Percentiles rank a stretch among this genome's conserved stretches.
Evolutionary conservation across 2,113 vertebrate species (phyloP).

Genomic region (Bubo scandiacus): DNA sequence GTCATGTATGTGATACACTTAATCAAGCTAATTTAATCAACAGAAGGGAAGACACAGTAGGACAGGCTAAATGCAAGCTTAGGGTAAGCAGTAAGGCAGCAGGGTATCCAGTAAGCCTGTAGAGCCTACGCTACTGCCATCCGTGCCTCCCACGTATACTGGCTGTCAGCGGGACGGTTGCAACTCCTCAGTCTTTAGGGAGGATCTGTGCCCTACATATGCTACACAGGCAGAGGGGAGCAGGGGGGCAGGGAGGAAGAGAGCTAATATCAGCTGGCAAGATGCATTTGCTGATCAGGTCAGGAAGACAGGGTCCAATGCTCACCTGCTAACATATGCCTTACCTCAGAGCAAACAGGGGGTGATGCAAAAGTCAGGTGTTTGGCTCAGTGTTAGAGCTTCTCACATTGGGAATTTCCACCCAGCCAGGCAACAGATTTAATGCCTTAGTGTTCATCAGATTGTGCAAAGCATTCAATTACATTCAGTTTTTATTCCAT

Average conservation of each 20-base stretch:
- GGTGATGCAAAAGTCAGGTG: background rate
- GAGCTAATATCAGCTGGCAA: background rate
- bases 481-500: background rate
- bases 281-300: background rate
- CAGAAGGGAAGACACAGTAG: background rate
- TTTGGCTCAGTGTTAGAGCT: background rate
- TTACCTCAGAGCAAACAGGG: background rate
- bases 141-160: rapidly evolving
- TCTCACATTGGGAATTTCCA: background rate
- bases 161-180: background rate
- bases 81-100: background rate
- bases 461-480: background rate
- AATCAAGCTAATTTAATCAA: constrained; percentile 37
- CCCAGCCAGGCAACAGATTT: background rate
- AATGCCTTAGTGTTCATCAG: background rate
- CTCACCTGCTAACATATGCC: background rate
- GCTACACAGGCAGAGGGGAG: background rate
- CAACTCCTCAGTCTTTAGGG: background rate
- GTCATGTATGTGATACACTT: background rate
- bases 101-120: background rate
- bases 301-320: background rate
- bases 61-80: background rate
- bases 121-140: background rate
- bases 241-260: background rate
- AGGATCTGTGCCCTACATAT: background rate